Base-by-base conservation (phyloP, 1,140 invertebrate species). In the Centruroides vittatus region DNA sequence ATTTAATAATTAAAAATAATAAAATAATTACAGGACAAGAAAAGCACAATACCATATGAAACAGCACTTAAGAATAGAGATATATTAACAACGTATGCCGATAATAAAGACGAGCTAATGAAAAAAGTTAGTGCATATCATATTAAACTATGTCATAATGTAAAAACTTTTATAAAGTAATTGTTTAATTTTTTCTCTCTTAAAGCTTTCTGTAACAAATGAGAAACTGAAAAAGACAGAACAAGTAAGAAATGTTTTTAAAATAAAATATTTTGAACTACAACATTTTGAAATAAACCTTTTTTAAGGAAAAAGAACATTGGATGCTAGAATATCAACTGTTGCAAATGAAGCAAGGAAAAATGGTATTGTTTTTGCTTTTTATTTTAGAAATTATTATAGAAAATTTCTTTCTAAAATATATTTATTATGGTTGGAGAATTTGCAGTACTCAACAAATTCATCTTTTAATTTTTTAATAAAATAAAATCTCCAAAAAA, bases 291-390 rank as follows among this genome's bases (percentile, higher is more conserved):
- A 41, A 41, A 41, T 41, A 41, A 41, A 41, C 0, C 23, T 9
- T 8, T 53, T 51, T 34, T 12, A 73, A 79, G 66, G 75, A 77
- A 36, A 78, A 76, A 61, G 78, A 79, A 66, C 73, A 78, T 61
- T 80, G 76, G 73, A 74, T 74, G 68, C 66, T 79, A 13, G 78
- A 80, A 65, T 70, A 70, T 53, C 74, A 79, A 60, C 65, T 79
- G 35, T 61, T 76, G 47, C 66, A 73, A 65, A 73, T 78, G 23
- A 78, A 76, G 59, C 65, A 67, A 36, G 60, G 54, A 48, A 66
- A 62, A 67, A 70, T 55, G 9, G 23, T 55, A 34, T 23, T 55
- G 12, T 55, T 55, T 55, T 55, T 55, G 12, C 7, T 35, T 11
- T n/a, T 57, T 57, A 10, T 57, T 51, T 59, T 13, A 50, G 41